Conservation (phyloP, 2,113 vertebrate genomes). For the Prinia subflava region DNA sequence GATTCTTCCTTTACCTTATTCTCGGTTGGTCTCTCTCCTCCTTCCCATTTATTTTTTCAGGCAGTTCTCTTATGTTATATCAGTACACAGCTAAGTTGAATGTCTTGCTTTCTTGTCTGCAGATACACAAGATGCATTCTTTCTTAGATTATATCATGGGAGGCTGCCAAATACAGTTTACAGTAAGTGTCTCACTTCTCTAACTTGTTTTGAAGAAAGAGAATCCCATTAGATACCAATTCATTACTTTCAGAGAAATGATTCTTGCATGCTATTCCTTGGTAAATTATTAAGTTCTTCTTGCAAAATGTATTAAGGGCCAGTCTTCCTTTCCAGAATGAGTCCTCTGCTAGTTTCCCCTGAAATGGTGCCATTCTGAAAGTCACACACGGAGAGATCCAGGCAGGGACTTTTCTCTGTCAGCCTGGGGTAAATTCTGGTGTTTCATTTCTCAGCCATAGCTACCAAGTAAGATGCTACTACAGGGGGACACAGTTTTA, state of each 20-base stretch:
- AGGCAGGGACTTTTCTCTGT: neutral
- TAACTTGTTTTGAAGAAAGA: neutral
- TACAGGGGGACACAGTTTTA: neutral
- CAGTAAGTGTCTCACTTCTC: constrained; percentile 78
- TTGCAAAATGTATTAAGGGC: neutral
- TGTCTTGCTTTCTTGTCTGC: constrained; percentile 41
- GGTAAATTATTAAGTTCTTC: neutral
- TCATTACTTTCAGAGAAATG: neutral
- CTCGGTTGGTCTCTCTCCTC: neutral
- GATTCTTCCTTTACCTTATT: neutral
- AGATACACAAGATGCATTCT: constrained; percentile 99
- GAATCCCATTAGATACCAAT: neutral
- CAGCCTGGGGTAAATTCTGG: neutral
- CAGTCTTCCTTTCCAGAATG: neutral
- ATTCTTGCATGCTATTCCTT: neutral
- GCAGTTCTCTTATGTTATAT: neutral
- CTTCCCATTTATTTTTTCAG: neutral
- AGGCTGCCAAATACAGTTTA: constrained; percentile 99
- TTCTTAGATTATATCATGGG: constrained; percentile 99
- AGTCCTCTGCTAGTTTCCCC: neutral
- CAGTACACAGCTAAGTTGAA: neutral
- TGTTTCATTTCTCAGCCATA: neutral
- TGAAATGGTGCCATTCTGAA: neutral
- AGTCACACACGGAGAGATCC: neutral
- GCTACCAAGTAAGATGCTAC: neutral